These are phyloP conservation scores for Euleptes europaea DNA, from an alignment of 2,113 vertebrate genomes.

Conservation along the genomic window DNA sequence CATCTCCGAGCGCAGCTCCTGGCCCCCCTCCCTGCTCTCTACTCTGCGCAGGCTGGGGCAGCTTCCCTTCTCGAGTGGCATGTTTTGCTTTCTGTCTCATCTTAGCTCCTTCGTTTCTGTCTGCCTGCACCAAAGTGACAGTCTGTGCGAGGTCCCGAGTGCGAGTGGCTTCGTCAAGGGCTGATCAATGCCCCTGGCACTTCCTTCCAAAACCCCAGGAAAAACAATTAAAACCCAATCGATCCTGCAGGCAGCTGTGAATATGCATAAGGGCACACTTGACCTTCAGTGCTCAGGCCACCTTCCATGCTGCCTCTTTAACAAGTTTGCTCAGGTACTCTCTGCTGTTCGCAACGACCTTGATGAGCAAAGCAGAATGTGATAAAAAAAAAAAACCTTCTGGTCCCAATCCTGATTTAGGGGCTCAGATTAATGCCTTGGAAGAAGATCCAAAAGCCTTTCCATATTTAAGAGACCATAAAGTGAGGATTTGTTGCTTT, in stretches of 20 bases:
- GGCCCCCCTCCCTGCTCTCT: conserved; percentile 10
- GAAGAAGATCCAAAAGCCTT: not conserved
- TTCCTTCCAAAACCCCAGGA: conserved; percentile 96
- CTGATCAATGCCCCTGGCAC: conserved; percentile 97
- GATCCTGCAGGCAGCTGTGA: conserved; percentile 90
- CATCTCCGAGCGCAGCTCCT: conserved; percentile 40
- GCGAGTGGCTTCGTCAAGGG: conserved; percentile 82
- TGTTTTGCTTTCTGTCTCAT: conserved; percentile 32
- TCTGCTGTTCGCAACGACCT: conserved; percentile 58
- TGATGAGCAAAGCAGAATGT: conserved; percentile 34
- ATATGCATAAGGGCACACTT: conserved; percentile 99
- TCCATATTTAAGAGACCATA: not conserved
- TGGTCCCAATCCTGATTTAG: not conserved
- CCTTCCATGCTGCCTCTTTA: conserved; percentile 61
- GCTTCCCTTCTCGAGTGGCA: conserved; percentile 26
- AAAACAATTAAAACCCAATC: conserved; percentile 99
- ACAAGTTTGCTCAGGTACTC: conserved; percentile 70
- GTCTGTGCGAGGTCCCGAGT: conserved; percentile 61
- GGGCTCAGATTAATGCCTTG: not conserved
- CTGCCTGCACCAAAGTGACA: conserved; percentile 36
- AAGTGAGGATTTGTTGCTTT: not conserved
- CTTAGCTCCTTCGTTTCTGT: conserved; percentile 2
- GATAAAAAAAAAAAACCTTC: not conserved
- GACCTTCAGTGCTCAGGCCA: conserved; percentile 91
- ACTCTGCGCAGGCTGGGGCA: not conserved